Evolutionary conservation across 2,113 vertebrate genomes (phyloP).

Genomic region (Otus sunia): DNA sequence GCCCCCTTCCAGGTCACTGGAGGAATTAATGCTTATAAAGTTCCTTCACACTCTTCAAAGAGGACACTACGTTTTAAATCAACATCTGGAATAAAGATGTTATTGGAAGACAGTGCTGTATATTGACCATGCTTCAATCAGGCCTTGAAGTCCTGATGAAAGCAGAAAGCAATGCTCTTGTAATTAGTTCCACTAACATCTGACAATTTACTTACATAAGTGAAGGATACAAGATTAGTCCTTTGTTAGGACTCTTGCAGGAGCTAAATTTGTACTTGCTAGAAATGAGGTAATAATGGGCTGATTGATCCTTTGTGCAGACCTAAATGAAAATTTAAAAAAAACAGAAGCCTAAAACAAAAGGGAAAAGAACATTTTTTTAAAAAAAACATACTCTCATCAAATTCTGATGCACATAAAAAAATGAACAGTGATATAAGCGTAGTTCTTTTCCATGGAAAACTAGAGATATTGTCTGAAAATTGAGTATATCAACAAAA

Average conservation of each 20-base stretch:
- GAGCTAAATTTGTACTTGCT: background rate
- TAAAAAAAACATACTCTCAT: background rate
- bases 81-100: background rate
- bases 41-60: background rate
- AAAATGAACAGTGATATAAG: background rate
- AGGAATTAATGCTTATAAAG: background rate
- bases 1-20: background rate
- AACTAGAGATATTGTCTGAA: background rate
- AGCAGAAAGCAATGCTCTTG: background rate
- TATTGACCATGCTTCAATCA: background rate
- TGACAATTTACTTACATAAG: background rate
- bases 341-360: background rate
- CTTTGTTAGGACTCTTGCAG: background rate
- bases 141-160: slow-evolving; percentile 27
- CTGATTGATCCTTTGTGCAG: background rate
- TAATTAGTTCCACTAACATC: slow-evolving; percentile 30
- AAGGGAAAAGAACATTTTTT: background rate
- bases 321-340: background rate
- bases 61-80: background rate
- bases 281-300: background rate
- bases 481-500: background rate
- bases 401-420: background rate
- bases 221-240: background rate
- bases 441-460: background rate
- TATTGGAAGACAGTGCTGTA: background rate